These are phyloP conservation scores for Chloebia gouldiae DNA, from an alignment of 2,113 vertebrate species.

Conservation along the genomic window DNA sequence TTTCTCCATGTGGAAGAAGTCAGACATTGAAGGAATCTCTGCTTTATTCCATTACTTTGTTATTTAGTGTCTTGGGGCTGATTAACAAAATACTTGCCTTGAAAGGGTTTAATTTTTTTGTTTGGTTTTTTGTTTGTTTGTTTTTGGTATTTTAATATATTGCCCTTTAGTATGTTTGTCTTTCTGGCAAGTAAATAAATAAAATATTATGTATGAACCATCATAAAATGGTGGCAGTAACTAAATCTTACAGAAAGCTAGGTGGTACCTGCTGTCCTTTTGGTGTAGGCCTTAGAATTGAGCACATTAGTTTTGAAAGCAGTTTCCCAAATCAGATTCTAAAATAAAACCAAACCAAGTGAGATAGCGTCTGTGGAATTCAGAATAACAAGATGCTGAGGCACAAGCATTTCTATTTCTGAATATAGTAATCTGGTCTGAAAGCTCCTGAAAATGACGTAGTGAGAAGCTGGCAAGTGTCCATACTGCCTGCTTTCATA, in stretches of 20 bases:
- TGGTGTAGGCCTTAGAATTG: neutral
- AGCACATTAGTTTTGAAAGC: neutral
- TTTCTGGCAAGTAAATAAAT: neutral
- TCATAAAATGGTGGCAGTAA: neutral
- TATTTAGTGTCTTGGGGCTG: neutral
- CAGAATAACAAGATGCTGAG: neutral
- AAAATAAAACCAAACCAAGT: neutral
- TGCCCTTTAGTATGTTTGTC: neutral
- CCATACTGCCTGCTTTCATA: neutral
- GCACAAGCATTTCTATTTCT: neutral
- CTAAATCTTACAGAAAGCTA: neutral
- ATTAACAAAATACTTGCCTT: neutral
- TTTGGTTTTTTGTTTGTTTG: neutral
- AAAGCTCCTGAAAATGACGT: slow-evolving; percentile 1
- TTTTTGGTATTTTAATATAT: neutral
- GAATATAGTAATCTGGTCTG: neutral
- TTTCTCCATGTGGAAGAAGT: slow-evolving; percentile 35
- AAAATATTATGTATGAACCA: neutral
- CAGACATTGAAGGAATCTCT: neutral
- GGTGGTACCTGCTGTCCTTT: neutral
- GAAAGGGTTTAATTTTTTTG: neutral
- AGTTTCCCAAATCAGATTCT: neutral
- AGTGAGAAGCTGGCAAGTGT: neutral
- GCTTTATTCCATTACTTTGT: neutral
- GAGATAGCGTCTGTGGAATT: neutral